Evolutionary conservation across 2,888 invertebrate species (phyloP).

Genomic region (Stenoptilia bipunctidactyla): DNA sequence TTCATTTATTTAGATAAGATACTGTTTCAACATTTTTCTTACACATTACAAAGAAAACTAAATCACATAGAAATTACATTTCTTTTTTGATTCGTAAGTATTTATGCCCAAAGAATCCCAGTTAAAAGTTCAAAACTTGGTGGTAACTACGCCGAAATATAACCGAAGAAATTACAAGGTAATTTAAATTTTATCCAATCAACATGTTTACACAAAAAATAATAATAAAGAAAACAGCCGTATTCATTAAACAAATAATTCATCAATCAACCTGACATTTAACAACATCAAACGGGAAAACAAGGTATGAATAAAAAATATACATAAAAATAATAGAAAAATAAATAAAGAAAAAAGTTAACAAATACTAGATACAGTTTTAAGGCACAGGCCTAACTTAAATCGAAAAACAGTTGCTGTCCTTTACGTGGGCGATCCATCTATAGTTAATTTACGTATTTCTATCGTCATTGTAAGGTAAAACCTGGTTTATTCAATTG

Average conservation of each 20-base stretch:
- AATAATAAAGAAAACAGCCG: too few relatives aligned
- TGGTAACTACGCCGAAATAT: constrained; percentile 4
- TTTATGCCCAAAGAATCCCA: constrained; percentile 38
- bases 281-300: too few relatives aligned
- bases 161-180: too few relatives aligned
- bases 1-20: constrained; percentile 20
- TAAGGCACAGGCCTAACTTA: constrained; percentile 23
- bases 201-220: too few relatives aligned
- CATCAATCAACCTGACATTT: too few relatives aligned
- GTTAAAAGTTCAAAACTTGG: constrained; percentile 3
- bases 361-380: constrained; percentile 24
- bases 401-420: too few relatives aligned
- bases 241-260: too few relatives aligned
- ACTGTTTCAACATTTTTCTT: constrained; percentile 27
- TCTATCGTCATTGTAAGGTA: too few relatives aligned
- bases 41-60: constrained; percentile 17
- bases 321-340: constrained; percentile 30
- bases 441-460: too few relatives aligned
- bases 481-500: too few relatives aligned
- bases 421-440: too few relatives aligned
- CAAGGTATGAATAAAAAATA: constrained; percentile 14
- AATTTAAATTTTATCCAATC: too few relatives aligned
- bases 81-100: constrained; percentile 31
- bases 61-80: constrained; percentile 24
- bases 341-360: constrained; percentile 29